Evolutionary conservation across 2,888 invertebrate species (phyloP), one percentile per base, ranked within the genome.

Genomic region (Athalia rosae): DNA sequence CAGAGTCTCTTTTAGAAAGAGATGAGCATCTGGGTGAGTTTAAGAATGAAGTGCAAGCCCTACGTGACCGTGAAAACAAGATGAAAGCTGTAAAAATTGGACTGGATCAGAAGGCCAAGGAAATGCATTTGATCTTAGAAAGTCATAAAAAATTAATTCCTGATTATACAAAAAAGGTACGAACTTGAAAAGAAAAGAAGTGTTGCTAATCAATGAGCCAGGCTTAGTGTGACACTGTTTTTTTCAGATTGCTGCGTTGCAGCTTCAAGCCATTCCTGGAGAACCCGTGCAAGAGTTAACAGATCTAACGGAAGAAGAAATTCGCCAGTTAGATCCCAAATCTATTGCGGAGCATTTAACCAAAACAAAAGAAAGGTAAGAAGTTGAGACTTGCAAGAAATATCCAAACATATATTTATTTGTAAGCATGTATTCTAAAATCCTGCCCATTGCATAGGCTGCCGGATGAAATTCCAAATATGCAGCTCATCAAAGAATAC

Each of bases 1-100:
- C 92, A 0, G 92, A 92, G 74, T 90, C 92, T 82, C 91, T 94
- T 48, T 90, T 88, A 61, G 92, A 92, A 79, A 91, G 92, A 1
- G 92, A 91, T 0, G 92, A 93, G 77, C 92, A 92, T 76, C 86
- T 92, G 0, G 92, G 82, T 73, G 86, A 85, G 3, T 88, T 95
- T 0, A 94, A 95, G 81, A 92, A 94, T 77, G 93, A 95, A 84
- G 93, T 95, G 53, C 89, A 91, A 0, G 91, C 90, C 56, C 89
- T 95, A 0, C 92, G 92, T 47, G 91, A 92, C 45, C 91, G 93
- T 77, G 94, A 95, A 85, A 95, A 93, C 79, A 93, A 94, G 78
- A 88, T 94, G 4, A 95, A 95, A 85, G 91, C 93, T 0, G 91
- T 93, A 76, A 93, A 95, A 63, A 91, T 98, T 0, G 96, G 97